Evolutionary conservation across 1,140 invertebrate species (phyloP), one percentile per base, ranked within the genome.

Genomic region (Calliphora vicina): DNA sequence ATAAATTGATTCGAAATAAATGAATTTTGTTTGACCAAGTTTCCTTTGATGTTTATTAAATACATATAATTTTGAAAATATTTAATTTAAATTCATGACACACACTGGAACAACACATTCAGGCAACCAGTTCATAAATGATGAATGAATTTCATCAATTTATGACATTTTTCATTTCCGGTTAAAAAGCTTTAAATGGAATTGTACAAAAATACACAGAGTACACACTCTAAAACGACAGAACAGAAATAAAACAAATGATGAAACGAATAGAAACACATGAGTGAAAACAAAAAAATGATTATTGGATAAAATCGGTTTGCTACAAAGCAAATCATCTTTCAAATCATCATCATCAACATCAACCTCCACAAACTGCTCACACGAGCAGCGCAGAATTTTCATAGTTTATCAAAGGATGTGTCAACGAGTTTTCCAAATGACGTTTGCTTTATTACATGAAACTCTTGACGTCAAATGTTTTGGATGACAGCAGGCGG

Each of bases 151-250:
- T 80, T 87, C 87, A 88, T 88, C 88, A 87, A 84, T 85, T 89
- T 88, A 88, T 89, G 88, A 89, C 88, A 89, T 87, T 89, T 89
- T 88, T 89, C 88, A 89, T 89, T 89, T 89, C 88, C 88, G 88
- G 17, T 88, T 87, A 83, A 86, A 85, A 87, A 87, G 25, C n/a
- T 35, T 26, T n/a, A n/a, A 74, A 74, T 15, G 13, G n/a, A n/a
- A n/a, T n/a, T n/a, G n/a, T n/a, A n/a, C n/a, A n/a, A 29, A n/a
- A 74, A 74, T 35, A 35, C 35, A 35, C n/a, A n/a, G n/a, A n/a
- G n/a, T n/a, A n/a, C 8, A 35, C 29, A 35, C 29, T 35, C 29
- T 35, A 35, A 35, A 35, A 35, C 8, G 29, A 35, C 29, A 35
- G 8, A 35, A 4, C 45, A 50, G 17, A 50, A 50, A 50, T 50